Evolutionary conservation across 1,140 invertebrate genomes (phyloP), one percentile per base, ranked within the genome.

Genomic region (Cydia fagiglandana): DNA sequence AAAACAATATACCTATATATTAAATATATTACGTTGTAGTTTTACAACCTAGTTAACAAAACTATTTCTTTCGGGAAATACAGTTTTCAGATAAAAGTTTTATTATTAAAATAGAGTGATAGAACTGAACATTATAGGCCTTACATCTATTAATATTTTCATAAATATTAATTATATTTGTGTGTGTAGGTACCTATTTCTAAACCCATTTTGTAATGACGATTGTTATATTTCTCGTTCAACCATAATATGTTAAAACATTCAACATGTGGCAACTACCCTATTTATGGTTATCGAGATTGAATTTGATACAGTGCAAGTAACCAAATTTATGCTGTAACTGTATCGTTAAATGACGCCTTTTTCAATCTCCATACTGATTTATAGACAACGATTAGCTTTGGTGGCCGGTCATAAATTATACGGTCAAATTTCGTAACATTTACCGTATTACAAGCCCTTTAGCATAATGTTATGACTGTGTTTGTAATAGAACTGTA

Each of bases 271-370:
- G n/a, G 50, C 50, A 53, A 53, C 50, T 17, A 17, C 50, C 5
- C 28, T 17, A 38, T 70, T 70, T 70, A 70, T 20, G 66, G 66
- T 1, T 70, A 70, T 38, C 66, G 66, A 70, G 66, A 70, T 70
- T 17, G 17, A 70, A 70, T 17, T 70, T 17, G 66, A 70, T 70
- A 70, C 30, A 3, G 66, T 17, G 38, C 30, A n/a, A 70, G 28
- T n/a, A 68, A 70, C 66, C 66, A 38, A 38, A 38, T 70, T 45
- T 70, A 38, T 17, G 66, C 4, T 38, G 66, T 38, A 41, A 70
- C 66, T 66, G 34, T 70, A 70, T 41, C 34, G 34, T 38, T 13
- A 41, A 38, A 38, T 10, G 34, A 41, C 30, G 38, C 30, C n/a
- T 38, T 17, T 70, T 70, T 70, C 30, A 13, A 61, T 10, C 15